Conservation (phyloP, 2,888 invertebrate genomes). For the Chirona hameri region DNA sequence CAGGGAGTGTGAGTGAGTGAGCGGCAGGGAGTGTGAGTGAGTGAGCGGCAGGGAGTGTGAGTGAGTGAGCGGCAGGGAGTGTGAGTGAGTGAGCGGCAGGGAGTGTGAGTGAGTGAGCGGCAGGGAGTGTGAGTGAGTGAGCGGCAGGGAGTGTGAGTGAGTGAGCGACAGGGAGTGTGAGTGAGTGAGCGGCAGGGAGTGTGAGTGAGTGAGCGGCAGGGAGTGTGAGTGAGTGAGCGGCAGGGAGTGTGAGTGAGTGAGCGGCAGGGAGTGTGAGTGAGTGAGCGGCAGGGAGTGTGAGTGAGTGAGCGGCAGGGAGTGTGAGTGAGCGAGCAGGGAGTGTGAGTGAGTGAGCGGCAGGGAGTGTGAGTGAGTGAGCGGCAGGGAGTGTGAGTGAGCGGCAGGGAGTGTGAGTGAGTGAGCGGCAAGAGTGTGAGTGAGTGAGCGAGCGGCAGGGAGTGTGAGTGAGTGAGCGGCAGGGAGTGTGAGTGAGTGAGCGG, state of each 20-base stretch:
- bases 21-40: background rate
- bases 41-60: no score
- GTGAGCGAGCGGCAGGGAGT: no score
- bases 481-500: background rate
- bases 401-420: background rate
- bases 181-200: no score
- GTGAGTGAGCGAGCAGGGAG: background rate
- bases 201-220: background rate
- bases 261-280: background rate
- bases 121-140: background rate
- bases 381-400: background rate
- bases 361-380: background rate
- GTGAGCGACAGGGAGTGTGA: background rate
- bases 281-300: no score
- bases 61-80: background rate
- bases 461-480: background rate
- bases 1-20: background rate
- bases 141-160: background rate
- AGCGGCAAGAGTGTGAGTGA: background rate
- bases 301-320: background rate
- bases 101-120: background rate
- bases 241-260: background rate
- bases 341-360: no score
- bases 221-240: background rate
- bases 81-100: no score